A percentile compares a stretch with the other conserved stretches of the same genome.
Evolutionary conservation across 1,140 invertebrate genomes (phyloP).

Genomic region (Chionoecetes opilio): DNA sequence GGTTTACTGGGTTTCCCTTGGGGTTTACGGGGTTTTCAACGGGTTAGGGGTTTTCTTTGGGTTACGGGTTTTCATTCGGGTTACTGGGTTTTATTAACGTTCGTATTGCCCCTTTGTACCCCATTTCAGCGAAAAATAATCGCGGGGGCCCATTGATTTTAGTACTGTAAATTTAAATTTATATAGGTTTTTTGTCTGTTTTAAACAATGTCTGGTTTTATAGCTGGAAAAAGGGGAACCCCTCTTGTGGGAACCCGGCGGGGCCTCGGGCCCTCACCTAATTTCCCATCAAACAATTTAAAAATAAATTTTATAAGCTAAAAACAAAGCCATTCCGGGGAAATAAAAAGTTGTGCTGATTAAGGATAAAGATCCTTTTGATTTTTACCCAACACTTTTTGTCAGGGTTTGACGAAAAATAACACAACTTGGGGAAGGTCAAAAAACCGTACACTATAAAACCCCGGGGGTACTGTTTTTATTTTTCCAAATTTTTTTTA

Average conservation of each 20-base stretch:
- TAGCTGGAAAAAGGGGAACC: not conserved
- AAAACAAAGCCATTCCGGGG: not conserved
- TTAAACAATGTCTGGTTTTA: not conserved
- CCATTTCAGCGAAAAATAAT: not conserved
- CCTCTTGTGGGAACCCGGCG: not conserved
- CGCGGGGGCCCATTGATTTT: not conserved
- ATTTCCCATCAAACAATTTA: constrained; percentile 20
- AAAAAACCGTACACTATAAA: too few relatives aligned
- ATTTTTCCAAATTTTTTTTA: too few relatives aligned
- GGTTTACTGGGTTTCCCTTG: too few relatives aligned
- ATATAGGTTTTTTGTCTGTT: not conserved
- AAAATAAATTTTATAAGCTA: not conserved
- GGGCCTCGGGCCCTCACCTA: not conserved
- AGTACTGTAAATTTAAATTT: not conserved
- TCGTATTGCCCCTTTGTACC: not conserved
- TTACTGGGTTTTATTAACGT: too few relatives aligned
- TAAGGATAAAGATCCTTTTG: not conserved
- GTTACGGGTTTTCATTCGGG: too few relatives aligned
- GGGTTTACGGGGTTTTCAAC: too few relatives aligned
- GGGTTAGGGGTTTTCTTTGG: too few relatives aligned
- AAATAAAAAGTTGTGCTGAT: not conserved
- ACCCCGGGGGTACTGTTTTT: too few relatives aligned
- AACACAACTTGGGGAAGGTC: too few relatives aligned
- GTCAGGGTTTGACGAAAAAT: too few relatives aligned
- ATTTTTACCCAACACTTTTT: too few relatives aligned